phyloP scores from a whole-genome alignment of 2,113 vertebrate species.

The Recurvirostra avosetta region DNA sequence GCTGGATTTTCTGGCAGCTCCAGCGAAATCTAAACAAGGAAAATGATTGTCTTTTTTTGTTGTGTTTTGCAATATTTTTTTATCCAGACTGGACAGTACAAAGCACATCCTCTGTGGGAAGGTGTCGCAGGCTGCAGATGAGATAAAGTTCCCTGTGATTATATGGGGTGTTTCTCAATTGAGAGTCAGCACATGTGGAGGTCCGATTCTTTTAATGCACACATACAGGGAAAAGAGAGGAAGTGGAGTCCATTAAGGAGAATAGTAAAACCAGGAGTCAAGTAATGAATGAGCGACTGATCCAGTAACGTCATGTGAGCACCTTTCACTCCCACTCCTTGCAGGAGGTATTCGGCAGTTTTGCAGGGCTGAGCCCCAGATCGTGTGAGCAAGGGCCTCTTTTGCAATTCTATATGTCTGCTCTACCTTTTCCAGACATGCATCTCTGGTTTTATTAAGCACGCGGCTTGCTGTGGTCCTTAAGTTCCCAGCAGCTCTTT shows the following conservation, averaged over 20 bases:
- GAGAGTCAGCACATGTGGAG: conserved; percentile 33
- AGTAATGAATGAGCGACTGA: not conserved
- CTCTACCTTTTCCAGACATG: conserved; percentile 61
- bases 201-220: not conserved
- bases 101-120: conserved; percentile 48
- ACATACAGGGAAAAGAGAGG: not conserved
- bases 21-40: conserved; percentile 52
- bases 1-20: conserved; percentile 62
- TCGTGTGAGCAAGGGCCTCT: conserved; percentile 43
- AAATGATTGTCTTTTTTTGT: conserved; percentile 14
- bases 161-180: conserved; percentile 25
- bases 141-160: conserved; percentile 43
- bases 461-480: not conserved
- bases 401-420: conserved; percentile 59
- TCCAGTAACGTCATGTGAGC: not conserved
- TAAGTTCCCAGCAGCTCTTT: conserved; percentile 43
- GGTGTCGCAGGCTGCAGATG: conserved; percentile 38
- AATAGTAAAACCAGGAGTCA: conserved; percentile 57
- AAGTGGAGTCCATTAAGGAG: conserved; percentile 47
- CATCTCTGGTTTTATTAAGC: conserved; percentile 56
- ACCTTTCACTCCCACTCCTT: not conserved
- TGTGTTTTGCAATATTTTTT: conserved; percentile 29
- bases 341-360: conserved; percentile 4
- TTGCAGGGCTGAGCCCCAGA: not conserved
- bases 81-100: conserved; percentile 10